Percentiles rank a stretch among this genome's conserved stretches.
phyloP scores from a whole-genome alignment of 2,797 vertebrate genomes.

The Gorsachius magnificus region DNA sequence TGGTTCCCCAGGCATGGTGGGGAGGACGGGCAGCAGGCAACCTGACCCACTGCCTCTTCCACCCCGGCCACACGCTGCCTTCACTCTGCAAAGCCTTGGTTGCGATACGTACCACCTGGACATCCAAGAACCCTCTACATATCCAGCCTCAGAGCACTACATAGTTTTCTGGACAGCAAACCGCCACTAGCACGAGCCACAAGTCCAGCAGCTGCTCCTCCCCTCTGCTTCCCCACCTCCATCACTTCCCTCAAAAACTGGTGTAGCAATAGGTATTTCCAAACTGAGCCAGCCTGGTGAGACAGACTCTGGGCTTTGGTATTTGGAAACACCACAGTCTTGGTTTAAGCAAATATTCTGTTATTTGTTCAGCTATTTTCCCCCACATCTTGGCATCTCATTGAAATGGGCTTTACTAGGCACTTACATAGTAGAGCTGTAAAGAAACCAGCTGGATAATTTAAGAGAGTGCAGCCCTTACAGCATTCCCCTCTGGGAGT shows the following conservation, averaged over 20 bases:
- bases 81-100: fast-evolving
- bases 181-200: neutral
- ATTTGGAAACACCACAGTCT: neutral
- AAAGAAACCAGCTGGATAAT: conserved; percentile 12
- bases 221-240: neutral
- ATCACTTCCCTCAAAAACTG: neutral
- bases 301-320: neutral
- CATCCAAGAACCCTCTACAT: neutral
- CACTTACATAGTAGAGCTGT: neutral
- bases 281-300: neutral
- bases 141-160: neutral
- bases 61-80: neutral
- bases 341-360: neutral
- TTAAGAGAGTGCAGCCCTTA: neutral
- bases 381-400: neutral
- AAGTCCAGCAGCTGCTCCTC: fast-evolving
- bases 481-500: neutral
- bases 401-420: neutral
- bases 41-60: neutral
- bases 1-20: neutral
- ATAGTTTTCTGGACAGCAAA: neutral
- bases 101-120: fast-evolving
- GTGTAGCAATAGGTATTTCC: neutral
- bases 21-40: neutral
- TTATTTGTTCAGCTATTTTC: neutral